Evolutionary conservation across 2,888 invertebrate species (phyloP), one percentile per base, ranked within the genome.

Genomic region (Nephrotoma guestfalica): DNA sequence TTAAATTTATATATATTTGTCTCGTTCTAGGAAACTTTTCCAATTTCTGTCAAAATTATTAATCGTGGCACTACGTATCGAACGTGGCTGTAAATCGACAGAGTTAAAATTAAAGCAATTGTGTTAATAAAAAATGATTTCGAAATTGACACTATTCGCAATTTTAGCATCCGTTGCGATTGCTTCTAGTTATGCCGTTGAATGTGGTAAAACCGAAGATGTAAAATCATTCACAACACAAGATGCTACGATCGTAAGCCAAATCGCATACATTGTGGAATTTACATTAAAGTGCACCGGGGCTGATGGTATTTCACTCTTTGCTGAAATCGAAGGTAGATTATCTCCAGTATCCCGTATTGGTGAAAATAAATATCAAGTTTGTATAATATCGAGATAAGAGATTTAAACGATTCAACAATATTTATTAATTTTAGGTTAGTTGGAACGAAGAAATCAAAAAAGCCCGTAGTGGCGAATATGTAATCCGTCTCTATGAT

Each of bases 381-480:
- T 98, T 90, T 94, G 93, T 30, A 11, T 11, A 85, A 41, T 6
- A 57, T 15, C 11, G 0, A 1, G 51, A 7, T 51, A 18, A 18
- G 15, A 15, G 7, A 83, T 9, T 85, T 3, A 18, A 85, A 18
- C 11, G 18, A 43, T 9, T 45, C 13, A 86, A n/a, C n/a, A 86
- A 11, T 86, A 47, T 51, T n/a, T 41, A 40, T 13, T 4, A 30
- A 57, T 89, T 89, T 87, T 90, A 98, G 96, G 95, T 99, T 41
- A 98, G 98, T 88, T 98, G 98, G 97, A 96, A 96, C 9, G 97
- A 97, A 90, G 98, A 98, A 88, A 94, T 96, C 41, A 94, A 95
- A 86, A 95, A 95, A 89, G 95, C 97, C 0, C 94, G 95, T 87
- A 94, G 97, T 85, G 98, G 98, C 42, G 94, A 95, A 86, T 96